A percentile compares a stretch with the other conserved stretches of the same genome.
Conservation (phyloP, 2,113 vertebrate species). For the Erinaceus europaeus region DNA sequence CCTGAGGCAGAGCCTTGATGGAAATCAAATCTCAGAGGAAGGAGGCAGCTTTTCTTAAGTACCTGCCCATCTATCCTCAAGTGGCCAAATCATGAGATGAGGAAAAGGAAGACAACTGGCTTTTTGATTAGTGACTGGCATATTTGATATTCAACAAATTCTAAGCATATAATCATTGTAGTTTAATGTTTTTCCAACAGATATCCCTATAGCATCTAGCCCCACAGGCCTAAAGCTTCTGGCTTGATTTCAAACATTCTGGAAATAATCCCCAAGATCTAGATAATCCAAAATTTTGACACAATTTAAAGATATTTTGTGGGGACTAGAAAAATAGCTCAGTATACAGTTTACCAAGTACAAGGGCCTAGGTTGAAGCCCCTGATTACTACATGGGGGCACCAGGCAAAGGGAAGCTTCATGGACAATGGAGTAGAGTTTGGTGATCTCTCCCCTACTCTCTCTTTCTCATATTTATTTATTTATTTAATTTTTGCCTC, state of each 20-base stretch:
- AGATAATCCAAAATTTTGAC: not conserved
- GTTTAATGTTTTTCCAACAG: constrained; percentile 15
- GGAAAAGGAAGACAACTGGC: not conserved
- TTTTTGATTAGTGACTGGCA: not conserved
- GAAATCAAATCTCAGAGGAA: constrained; percentile 24
- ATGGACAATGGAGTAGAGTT: not conserved
- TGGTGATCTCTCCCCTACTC: too few species aligned
- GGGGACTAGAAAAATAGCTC: not conserved
- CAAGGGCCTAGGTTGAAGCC: not conserved
- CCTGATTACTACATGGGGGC: not conserved
- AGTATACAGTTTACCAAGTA: not conserved
- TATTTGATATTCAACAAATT: not conserved
- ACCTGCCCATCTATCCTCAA: not conserved
- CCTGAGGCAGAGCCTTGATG: not conserved
- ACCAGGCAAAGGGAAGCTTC: too few species aligned
- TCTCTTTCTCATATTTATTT: too few species aligned
- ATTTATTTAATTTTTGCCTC: too few species aligned
- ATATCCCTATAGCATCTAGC: not conserved
- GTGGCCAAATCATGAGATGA: not conserved
- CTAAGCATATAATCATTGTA: not conserved
- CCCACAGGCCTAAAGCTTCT: not conserved
- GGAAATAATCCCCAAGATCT: not conserved
- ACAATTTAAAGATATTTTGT: not conserved
- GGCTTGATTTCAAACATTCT: not conserved
- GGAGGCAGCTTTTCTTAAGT: not conserved